Percentiles rank a stretch among this genome's conserved stretches.
phyloP scores from a whole-genome alignment of 2,797 vertebrate genomes.

The Anisognathus igniventris region DNA sequence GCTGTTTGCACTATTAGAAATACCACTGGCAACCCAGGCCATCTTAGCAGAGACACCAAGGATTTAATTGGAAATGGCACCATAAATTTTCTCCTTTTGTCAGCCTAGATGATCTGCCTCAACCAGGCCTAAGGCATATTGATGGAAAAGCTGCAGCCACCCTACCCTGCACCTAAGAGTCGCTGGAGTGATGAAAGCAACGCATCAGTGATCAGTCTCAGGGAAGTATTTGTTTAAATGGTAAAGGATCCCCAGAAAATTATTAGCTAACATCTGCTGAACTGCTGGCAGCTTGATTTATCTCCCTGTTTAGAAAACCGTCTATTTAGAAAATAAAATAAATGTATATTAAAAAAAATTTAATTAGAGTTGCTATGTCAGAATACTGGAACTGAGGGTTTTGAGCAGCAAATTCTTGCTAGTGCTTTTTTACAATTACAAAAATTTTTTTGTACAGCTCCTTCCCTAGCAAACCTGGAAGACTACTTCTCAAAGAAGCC shows the following conservation, averaged over 20 bases:
- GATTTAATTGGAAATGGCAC: slow-evolving; percentile 2
- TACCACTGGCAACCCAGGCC: background rate
- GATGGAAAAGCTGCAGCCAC: background rate
- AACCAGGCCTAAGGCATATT: background rate
- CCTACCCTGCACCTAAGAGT: background rate
- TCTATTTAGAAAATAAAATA: background rate
- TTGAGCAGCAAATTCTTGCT: background rate
- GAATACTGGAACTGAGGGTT: background rate
- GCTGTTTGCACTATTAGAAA: background rate
- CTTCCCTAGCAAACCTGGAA: background rate
- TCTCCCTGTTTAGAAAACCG: background rate
- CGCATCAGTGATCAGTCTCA: background rate
- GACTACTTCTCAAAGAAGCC: background rate
- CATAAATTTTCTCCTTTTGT: slow-evolving; percentile 17
- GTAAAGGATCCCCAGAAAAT: background rate
- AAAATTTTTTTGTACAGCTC: background rate
- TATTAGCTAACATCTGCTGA: background rate
- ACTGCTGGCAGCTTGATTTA: background rate
- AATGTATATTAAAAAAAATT: background rate
- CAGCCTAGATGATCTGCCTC: background rate
- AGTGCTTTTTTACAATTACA: background rate
- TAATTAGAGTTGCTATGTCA: background rate
- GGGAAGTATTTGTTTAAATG: background rate
- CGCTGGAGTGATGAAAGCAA: background rate
- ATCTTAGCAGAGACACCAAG: background rate